Percentiles rank a stretch among this genome's conserved stretches.
Conservation (phyloP, 2,888 invertebrate species). For the Zonitis immaculata region DNA sequence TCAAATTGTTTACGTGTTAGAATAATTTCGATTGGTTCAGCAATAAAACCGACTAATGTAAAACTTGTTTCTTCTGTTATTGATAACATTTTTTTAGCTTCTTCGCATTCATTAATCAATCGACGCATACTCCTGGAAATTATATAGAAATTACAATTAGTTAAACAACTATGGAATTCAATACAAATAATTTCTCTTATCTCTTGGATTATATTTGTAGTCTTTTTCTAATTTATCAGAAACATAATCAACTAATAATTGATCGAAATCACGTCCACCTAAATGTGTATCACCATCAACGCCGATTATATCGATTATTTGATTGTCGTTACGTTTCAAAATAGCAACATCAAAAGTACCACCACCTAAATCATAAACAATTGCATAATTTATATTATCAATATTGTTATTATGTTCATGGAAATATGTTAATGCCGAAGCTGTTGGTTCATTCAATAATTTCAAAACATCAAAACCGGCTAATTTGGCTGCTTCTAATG, state of each 20-base stretch:
- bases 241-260: constrained; percentile 21
- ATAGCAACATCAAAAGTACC: constrained; percentile 34
- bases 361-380: constrained; percentile 32
- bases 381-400: constrained; percentile 16
- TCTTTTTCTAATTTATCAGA: constrained; percentile 15
- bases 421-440: constrained; percentile 28
- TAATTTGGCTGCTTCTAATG: constrained; percentile 26
- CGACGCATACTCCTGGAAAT: constrained; percentile 12
- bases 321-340: constrained; percentile 13
- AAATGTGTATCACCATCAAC: constrained; percentile 31
- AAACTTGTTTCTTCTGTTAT: constrained; percentile 9
- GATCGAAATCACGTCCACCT: constrained; percentile 33
- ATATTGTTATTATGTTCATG: constrained; percentile 18
- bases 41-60: constrained; percentile 5
- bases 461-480: constrained; percentile 27
- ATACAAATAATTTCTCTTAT: constrained; percentile 4
- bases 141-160: too few relatives aligned
- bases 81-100: constrained; percentile 22
- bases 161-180: too few relatives aligned
- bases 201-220: constrained; percentile 15
- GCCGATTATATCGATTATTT: constrained; percentile 23
- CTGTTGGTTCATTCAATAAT: constrained; percentile 31
- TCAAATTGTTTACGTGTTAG: constrained; percentile 29
- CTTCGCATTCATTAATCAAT: constrained; percentile 24
- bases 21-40: not conserved